These are phyloP conservation scores for Rousettus madagascariensis DNA, from an alignment of 2,797 vertebrate genomes.

Conservation along the genomic window DNA sequence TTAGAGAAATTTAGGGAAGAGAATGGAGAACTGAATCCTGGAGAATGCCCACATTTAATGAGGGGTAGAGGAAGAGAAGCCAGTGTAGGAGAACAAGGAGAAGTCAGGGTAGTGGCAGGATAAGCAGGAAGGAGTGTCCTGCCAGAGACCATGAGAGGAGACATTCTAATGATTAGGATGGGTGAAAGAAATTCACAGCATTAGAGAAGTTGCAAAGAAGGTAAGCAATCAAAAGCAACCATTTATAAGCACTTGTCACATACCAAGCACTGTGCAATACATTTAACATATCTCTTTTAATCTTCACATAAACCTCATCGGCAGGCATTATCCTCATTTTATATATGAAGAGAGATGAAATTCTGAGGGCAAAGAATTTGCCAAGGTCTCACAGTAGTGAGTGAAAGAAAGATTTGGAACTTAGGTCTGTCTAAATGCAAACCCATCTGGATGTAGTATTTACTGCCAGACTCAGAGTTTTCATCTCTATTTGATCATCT, in stretches of 20 bases:
- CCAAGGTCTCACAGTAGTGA: not conserved
- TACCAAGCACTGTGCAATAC: not conserved
- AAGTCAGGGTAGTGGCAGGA: not conserved
- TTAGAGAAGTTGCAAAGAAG: not conserved
- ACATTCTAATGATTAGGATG: not conserved
- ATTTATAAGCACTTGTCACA: not conserved
- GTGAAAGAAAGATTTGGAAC: not conserved
- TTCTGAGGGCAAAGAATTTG: not conserved
- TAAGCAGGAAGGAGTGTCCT: not conserved
- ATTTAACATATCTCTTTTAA: not conserved
- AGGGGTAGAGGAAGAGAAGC: not conserved
- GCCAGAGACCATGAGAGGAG: not conserved
- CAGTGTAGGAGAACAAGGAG: too few relatives aligned
- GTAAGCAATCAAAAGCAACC: not conserved
- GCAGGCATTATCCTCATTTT: not conserved
- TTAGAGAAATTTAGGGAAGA: not conserved
- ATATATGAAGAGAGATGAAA: not conserved
- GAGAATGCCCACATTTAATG: not conserved
- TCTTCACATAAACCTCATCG: not conserved
- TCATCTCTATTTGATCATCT: not conserved
- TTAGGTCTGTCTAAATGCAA: not conserved
- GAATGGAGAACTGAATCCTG: not conserved
- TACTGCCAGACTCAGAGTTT: not conserved
- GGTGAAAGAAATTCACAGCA: not conserved
- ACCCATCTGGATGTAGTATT: not conserved